Base-by-base conservation (phyloP, 1,140 invertebrate species). In the Danaus plexippus region DNA sequence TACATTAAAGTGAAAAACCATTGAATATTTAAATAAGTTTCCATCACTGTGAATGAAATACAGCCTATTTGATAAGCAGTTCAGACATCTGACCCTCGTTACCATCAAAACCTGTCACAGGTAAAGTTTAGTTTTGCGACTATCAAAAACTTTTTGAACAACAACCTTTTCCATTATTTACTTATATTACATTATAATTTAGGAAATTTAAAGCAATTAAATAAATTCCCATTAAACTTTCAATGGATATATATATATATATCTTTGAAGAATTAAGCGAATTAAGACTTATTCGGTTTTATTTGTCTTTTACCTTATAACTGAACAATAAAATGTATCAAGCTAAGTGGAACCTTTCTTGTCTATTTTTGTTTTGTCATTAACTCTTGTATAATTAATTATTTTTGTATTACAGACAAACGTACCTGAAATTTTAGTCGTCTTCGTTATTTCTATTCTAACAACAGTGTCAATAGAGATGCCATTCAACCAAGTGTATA, bases 401-500 rank as follows among this genome's bases (percentile, higher is more conserved):
- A 40, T 53, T 45, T 57, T 52, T 47, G 15, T 51, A 22, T 79
- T 82, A 41, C 74, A 88, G 87, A 49, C 87, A n/a, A 66, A 85
- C 42, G 54, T 80, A 9, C 79, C 81, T 47, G 87, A 88, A 66
- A 64, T 87, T 59, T 53, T 75, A 41, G 63, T 57, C n/a, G 66
- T 88, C 32, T 7, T 86, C 1, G 49, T 75, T 41, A 66, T 79
- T 53, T 88, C 87, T 11, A 70, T 75, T 47, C 18, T 86, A 8
- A 54, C 84, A 11, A 83, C 85, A 0, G 73, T 87, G 41, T 66
- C 77, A 9, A 77, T 88, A 9, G 87, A 88, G 61, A 87, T 88
- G 82, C 87, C 87, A 1, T 88, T 88, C 61, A 86, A 80, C 59
- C 73, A 87, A 67, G 74, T 87, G 7, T 75, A 85, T 57, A 87